Evolutionary conservation across 2,113 vertebrate genomes (phyloP).

Genomic region (Ammodytes dubius): DNA sequence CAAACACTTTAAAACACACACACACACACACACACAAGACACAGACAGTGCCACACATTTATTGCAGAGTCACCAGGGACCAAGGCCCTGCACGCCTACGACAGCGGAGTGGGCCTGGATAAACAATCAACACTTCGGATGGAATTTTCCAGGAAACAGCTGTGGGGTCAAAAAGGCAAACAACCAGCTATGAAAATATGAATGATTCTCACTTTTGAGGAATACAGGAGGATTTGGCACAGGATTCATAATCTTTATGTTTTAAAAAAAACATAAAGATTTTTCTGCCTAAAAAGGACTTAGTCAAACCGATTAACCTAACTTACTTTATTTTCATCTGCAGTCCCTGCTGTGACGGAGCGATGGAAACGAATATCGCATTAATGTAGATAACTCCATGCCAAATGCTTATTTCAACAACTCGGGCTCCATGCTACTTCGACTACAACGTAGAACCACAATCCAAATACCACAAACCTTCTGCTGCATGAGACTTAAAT

Average conservation of each 20-base stretch:
- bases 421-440: background rate
- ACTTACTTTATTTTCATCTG: no score
- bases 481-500: background rate
- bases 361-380: background rate
- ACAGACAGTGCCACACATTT: slow-evolving; percentile 3
- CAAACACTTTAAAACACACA: background rate
- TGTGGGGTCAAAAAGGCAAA: slow-evolving; percentile 56
- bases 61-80: slow-evolving; percentile 22
- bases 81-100: slow-evolving; percentile 29
- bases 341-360: background rate
- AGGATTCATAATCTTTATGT: background rate
- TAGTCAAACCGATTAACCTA: background rate
- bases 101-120: slow-evolving; percentile 43
- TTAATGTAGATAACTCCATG: background rate
- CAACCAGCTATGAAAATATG: slow-evolving; percentile 28
- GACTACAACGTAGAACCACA: background rate
- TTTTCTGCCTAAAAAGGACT: background rate
- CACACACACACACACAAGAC: background rate
- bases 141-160: slow-evolving; percentile 69
- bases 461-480: slow-evolving; percentile 6
- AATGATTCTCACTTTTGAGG: slow-evolving; percentile 5
- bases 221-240: background rate
- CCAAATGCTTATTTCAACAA: background rate
- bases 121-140: slow-evolving; percentile 65
- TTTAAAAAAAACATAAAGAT: background rate